Evolutionary conservation across 1,140 invertebrate species (phyloP).

Genomic region (Steinernema khuongi): DNA sequence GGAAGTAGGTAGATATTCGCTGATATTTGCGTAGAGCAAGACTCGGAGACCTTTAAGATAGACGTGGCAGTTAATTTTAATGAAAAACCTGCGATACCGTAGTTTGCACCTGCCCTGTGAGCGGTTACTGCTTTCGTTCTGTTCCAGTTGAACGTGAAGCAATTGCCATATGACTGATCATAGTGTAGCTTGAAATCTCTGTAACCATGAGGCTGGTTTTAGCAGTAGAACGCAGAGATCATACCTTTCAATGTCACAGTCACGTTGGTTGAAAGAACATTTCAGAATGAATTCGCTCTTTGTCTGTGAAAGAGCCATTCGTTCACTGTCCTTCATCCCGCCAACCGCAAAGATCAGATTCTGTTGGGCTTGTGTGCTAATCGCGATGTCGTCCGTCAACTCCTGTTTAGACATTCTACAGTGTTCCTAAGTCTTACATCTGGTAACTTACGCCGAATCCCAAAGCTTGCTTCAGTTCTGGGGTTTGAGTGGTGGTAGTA

Average conservation of each 20-base stretch:
- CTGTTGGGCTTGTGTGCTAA: constrained; percentile 48
- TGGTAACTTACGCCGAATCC: constrained; percentile 51
- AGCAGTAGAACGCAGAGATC: not conserved
- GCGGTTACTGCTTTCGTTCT: constrained; percentile 47
- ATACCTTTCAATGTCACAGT: constrained; percentile 54
- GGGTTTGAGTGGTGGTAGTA: constrained; percentile 54
- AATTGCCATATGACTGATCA: constrained; percentile 58
- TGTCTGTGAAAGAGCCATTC: constrained; percentile 46
- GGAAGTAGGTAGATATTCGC: constrained; percentile 57
- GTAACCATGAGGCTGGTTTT: constrained; percentile 26
- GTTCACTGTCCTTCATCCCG: constrained; percentile 42
- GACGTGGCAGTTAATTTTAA: constrained; percentile 20
- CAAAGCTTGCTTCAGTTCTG: constrained; percentile 49
- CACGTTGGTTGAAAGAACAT: constrained; percentile 56
- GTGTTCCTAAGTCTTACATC: not conserved
- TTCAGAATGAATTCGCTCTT: constrained; percentile 53
- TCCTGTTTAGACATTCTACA: constrained; percentile 46
- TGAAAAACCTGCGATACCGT: constrained; percentile 37
- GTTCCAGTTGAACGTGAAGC: constrained; percentile 56
- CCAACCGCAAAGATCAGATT: constrained; percentile 56
- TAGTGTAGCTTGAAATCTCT: constrained; percentile 56
- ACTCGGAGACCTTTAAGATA: constrained; percentile 47
- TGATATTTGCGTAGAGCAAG: constrained; percentile 55
- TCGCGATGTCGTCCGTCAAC: constrained; percentile 54
- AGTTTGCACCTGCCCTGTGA: constrained; percentile 56